These are phyloP conservation scores for Cranoglanis bouderius DNA, from an alignment of 2,113 vertebrate species.

Conservation along the genomic window DNA sequence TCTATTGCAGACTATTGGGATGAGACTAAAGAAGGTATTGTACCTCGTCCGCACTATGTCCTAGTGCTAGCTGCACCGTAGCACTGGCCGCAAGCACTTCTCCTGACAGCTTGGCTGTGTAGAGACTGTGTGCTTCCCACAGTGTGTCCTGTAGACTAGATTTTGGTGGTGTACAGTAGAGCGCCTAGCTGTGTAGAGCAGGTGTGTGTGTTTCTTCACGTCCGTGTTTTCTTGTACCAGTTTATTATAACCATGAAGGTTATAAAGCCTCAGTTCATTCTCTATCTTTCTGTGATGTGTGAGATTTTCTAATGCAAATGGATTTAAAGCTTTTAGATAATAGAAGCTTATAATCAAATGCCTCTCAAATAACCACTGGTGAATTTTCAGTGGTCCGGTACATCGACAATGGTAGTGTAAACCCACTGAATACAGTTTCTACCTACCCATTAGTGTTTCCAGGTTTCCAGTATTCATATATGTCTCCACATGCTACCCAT, in stretches of 20 bases:
- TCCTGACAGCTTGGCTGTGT: slow-evolving; percentile 54
- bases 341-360: background rate
- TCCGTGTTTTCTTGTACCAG: slow-evolving; percentile 45
- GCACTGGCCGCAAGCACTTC: slow-evolving; percentile 66
- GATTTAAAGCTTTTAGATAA: background rate
- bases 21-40: slow-evolving; percentile 81
- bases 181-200: slow-evolving; percentile 32
- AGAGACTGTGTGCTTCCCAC: slow-evolving; percentile 57
- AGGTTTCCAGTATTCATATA: background rate
- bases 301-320: slow-evolving; percentile 18
- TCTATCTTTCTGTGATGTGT: slow-evolving; percentile 33
- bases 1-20: slow-evolving; percentile 82
- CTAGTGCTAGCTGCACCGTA: slow-evolving; percentile 64
- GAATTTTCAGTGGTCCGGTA: background rate
- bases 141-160: slow-evolving; percentile 55
- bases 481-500: background rate
- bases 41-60: slow-evolving; percentile 74
- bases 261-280: slow-evolving; percentile 35
- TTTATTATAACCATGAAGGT: slow-evolving; percentile 38
- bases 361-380: background rate
- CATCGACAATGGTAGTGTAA: background rate
- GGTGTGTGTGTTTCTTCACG: slow-evolving; percentile 49
- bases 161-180: slow-evolving; percentile 33
- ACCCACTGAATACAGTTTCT: background rate
- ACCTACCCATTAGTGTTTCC: background rate